Evolutionary conservation across 2,797 vertebrate species (phyloP), one percentile per base, ranked within the genome.

Genomic region (Hippopotamyrus pictus): DNA sequence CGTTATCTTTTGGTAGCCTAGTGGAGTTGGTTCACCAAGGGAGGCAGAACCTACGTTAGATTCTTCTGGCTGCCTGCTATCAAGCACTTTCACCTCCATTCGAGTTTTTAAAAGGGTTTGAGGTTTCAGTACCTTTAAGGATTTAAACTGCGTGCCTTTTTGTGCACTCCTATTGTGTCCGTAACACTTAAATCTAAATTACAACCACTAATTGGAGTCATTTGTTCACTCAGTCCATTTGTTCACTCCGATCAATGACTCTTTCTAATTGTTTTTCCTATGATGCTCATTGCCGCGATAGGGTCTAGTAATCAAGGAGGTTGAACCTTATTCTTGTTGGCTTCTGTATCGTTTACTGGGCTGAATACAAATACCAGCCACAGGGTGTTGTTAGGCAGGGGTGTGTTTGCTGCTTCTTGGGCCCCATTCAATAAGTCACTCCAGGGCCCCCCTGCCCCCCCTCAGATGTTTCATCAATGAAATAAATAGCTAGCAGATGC

Each of bases 291-390:
- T n/a, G 44, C 46, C 0, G 8, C 5, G 12, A 85, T 8, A n/a
- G 12, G 82, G 11, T n/a, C 82, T 29, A 12, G 9, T 44, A 51
- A 25, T 12, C n/a, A 48, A 25, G 19, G 9, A 12, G 22, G 46
- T 85, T 14, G 46, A 51, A n/a, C 41, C 73, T 44, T 79, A 79
- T 79, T 79, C 37, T 44, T 79, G 73, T 79, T 79, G 37, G 9
- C 44, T 50, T 22, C 82, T 4, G 11, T 84, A 48, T 50, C 41
- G 9, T 22, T 50, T 84, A 48, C 33, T 14, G 46, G 44, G 57
- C 83, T 37, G 86, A 89, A 87, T 89, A 69, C 76, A 87, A 89
- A 87, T 82, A 65, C 82, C 69, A 88, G 73, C 25, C 54, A 83
- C 69, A 59, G 59, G 54, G 65, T 88, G 85, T 41, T 12, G 6